Evolutionary conservation across 2,888 invertebrate species (phyloP).

Genomic region (Aethes cnicana): DNA sequence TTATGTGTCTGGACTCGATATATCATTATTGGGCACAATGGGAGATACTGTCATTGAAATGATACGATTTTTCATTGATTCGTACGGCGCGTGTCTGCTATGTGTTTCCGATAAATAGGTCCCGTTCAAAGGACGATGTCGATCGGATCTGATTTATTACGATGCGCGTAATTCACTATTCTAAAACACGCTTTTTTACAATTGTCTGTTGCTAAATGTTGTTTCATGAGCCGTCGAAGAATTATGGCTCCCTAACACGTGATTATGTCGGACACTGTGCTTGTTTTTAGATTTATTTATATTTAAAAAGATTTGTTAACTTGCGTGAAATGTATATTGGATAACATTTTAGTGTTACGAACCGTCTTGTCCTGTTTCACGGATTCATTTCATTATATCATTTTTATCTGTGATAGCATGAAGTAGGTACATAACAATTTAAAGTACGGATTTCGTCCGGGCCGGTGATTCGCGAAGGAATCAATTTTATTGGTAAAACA

Average conservation of each 20-base stretch:
- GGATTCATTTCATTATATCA: no score
- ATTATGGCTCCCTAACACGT: conserved; percentile 40
- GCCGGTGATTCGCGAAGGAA: conserved; percentile 64
- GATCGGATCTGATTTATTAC: conserved; percentile 75
- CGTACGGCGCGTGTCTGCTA: conserved; percentile 65
- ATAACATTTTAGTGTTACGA: no score
- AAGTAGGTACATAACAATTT: conserved; percentile 16
- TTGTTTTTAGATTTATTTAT: conserved; percentile 19
- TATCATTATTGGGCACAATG: conserved; percentile 64
- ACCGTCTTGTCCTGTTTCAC: no score
- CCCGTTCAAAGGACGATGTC: conserved; percentile 64
- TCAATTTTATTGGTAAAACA: conserved; percentile 80
- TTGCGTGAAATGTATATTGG: no score
- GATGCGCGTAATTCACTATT: conserved; percentile 59
- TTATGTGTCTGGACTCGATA: conserved; percentile 52
- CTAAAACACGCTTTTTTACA: conserved; percentile 59
- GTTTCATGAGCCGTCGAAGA: conserved; percentile 55
- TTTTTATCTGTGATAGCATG: no score
- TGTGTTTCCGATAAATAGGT: conserved; percentile 69
- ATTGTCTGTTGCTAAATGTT: conserved; percentile 41
- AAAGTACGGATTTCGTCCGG: conserved; percentile 13
- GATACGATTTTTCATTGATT: conserved; percentile 66
- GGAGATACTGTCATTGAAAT: conserved; percentile 63
- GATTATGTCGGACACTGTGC: conserved; percentile 16
- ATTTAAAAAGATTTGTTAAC: no score